phyloP scores from a whole-genome alignment of 2,797 vertebrate genomes.

The Chelonia mydas region DNA sequence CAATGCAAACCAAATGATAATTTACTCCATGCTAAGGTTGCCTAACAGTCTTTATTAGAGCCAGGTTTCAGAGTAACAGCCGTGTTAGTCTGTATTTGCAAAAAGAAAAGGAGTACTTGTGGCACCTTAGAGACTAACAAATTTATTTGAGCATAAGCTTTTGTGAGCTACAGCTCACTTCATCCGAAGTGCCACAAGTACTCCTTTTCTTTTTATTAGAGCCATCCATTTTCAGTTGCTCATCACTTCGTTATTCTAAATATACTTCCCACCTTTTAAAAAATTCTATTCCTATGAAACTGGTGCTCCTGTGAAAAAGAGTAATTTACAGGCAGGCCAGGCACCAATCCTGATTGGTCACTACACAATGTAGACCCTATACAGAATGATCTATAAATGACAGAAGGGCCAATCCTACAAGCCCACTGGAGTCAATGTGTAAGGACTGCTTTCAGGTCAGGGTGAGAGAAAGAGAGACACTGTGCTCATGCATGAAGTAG shows the following conservation, averaged over 20 bases:
- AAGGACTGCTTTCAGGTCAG: neutral
- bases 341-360: neutral
- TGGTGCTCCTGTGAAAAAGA: neutral
- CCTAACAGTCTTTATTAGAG: neutral
- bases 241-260: neutral
- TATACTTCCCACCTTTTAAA: neutral
- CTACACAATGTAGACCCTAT: neutral
- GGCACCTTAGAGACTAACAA: too few relatives aligned
- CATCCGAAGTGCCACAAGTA: too few relatives aligned
- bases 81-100: too few relatives aligned
- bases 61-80: too few relatives aligned
- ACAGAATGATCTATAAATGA: neutral
- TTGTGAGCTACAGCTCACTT: too few relatives aligned
- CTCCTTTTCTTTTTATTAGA: neutral
- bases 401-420: too few relatives aligned
- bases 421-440: neutral
- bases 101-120: too few relatives aligned
- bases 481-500: neutral
- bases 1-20: neutral
- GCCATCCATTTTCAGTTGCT: neutral
- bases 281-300: neutral
- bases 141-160: too few relatives aligned
- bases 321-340: neutral
- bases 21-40: fast-evolving
- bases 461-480: neutral